phyloP scores from a whole-genome alignment of 2,113 vertebrate genomes.

The Microcebus griseorufus region DNA sequence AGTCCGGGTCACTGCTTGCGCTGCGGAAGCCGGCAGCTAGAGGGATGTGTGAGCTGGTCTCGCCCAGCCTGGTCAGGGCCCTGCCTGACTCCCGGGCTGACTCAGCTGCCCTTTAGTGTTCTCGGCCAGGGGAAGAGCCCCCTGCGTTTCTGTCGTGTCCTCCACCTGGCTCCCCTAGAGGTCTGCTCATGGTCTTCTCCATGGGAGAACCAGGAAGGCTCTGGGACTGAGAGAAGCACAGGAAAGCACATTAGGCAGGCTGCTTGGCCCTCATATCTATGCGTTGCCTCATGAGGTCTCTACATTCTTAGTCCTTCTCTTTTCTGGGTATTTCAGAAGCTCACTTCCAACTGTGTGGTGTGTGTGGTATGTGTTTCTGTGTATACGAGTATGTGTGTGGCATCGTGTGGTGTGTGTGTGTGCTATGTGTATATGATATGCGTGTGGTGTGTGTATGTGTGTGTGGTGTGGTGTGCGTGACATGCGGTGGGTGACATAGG shows the following conservation, averaged over 20 bases:
- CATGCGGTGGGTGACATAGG: not conserved
- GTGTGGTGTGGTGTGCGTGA: too few relatives aligned
- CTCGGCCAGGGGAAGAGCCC: not conserved
- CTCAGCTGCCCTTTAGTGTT: not conserved
- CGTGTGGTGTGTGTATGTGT: not conserved
- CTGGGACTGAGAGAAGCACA: not conserved
- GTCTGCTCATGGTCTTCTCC: not conserved
- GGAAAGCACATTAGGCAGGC: not conserved
- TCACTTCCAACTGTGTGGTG: not conserved
- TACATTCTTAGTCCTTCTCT: not conserved
- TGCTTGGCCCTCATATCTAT: not conserved
- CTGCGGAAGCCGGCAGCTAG: not conserved
- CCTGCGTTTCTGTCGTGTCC: not conserved
- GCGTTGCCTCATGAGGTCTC: not conserved
- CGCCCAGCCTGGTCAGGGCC: not conserved
- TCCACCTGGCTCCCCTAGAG: not conserved
- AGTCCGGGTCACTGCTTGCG: not conserved
- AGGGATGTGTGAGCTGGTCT: not conserved
- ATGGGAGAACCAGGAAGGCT: not conserved
- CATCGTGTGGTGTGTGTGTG: not conserved
- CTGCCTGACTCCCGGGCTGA: not conserved
- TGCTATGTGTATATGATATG: not conserved
- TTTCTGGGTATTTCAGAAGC: slow-evolving; percentile 32
- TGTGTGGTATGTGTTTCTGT: not conserved
- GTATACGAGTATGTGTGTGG: too few relatives aligned